phyloP scores from a whole-genome alignment of 2,113 vertebrate species.

The Halcyon malimbica region DNA sequence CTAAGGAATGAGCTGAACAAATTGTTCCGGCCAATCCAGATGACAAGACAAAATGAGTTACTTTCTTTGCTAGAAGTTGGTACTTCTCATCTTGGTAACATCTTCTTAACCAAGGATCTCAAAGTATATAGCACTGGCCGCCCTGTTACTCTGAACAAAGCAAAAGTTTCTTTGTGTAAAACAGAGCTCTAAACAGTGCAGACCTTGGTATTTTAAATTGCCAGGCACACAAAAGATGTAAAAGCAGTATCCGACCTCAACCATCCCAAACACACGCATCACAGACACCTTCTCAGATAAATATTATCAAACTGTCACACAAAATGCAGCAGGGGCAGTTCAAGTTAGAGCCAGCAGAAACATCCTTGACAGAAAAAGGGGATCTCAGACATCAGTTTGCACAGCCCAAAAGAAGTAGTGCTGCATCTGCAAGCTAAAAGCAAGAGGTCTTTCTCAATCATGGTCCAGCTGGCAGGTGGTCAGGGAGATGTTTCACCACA shows the following conservation, averaged over 20 bases:
- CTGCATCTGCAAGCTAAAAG: not conserved
- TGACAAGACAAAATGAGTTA: conserved; percentile 7
- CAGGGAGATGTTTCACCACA: not conserved
- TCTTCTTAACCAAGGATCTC: not conserved
- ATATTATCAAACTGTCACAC: not conserved
- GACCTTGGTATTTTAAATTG: not conserved
- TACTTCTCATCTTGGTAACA: conserved; percentile 8
- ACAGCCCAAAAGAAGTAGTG: not conserved
- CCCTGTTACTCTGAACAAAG: not conserved
- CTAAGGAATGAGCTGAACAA: not conserved
- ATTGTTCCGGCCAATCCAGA: not conserved
- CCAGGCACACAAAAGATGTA: not conserved
- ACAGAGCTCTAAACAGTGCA: not conserved
- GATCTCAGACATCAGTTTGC: not conserved
- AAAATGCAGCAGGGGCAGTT: not conserved
- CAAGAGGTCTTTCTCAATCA: not conserved
- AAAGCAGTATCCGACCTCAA: not conserved
- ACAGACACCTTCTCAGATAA: not conserved
- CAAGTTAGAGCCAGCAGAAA: not conserved
- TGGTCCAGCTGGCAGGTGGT: not conserved
- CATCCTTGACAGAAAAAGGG: not conserved
- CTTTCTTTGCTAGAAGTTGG: conserved; percentile 2
- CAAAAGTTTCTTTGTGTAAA: not conserved
- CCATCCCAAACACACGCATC: not conserved
- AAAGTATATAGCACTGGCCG: not conserved